Conservation (phyloP, 2,888 invertebrate genomes). For the Sepioteuthis lessoniana region DNA sequence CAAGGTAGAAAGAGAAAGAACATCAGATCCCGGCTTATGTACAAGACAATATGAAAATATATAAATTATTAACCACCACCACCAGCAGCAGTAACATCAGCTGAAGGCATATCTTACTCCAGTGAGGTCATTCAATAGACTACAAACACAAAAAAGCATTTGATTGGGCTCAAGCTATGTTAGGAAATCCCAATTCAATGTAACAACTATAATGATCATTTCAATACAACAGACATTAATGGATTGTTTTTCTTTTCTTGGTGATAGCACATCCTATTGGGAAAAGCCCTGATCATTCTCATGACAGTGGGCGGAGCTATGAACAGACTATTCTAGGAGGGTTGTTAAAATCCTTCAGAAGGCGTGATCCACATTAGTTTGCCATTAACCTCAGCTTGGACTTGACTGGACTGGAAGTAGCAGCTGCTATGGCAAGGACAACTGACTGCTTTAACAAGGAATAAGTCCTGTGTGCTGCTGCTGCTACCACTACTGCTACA, state of each 20-base stretch:
- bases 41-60: slow-evolving; percentile 53
- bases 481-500: not conserved
- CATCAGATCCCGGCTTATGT: slow-evolving; percentile 49
- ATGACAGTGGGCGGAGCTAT: slow-evolving; percentile 49
- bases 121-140: slow-evolving; percentile 25
- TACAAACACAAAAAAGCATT: slow-evolving; percentile 46
- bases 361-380: slow-evolving; percentile 49
- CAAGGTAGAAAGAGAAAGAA: slow-evolving; percentile 45
- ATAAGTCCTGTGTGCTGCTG: not conserved
- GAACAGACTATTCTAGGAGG: slow-evolving; percentile 37
- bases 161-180: slow-evolving; percentile 39
- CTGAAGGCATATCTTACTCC: slow-evolving; percentile 47
- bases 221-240: slow-evolving; percentile 52
- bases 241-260: slow-evolving; percentile 51
- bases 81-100: not conserved
- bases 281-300: slow-evolving; percentile 49
- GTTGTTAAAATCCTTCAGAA: slow-evolving; percentile 48
- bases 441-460: slow-evolving; percentile 42
- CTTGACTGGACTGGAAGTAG: slow-evolving; percentile 47
- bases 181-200: slow-evolving; percentile 49
- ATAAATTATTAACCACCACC: slow-evolving; percentile 52
- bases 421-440: slow-evolving; percentile 40
- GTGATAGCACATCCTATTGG: slow-evolving; percentile 51
- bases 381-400: slow-evolving; percentile 45
- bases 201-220: slow-evolving; percentile 51